Base-by-base conservation (phyloP, 2,797 vertebrate species). In the Meda fulgida region DNA sequence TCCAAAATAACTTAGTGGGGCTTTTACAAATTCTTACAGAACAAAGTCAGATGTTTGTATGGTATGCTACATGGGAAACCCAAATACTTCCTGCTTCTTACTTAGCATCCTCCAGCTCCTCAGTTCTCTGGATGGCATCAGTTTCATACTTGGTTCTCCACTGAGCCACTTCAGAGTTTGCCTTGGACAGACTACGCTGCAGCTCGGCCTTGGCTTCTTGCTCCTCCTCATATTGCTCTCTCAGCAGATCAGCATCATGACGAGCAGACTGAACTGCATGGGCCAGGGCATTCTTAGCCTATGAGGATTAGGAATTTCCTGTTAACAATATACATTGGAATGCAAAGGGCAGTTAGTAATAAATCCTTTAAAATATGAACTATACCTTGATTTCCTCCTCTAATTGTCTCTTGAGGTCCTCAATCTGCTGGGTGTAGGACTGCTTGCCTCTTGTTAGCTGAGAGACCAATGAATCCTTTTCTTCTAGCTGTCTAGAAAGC, bases 321-420 rank as follows among this genome's bases (percentile, higher is more conserved):
- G n/a, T n/a, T n/a, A n/a, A n/a, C n/a, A n/a, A n/a, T n/a, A n/a
- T n/a, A n/a, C n/a, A n/a, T n/a, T n/a, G n/a, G n/a, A 34, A 34
- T 2, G 2, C 31, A 34, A 34, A 34, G 31, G 31, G 3, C 31
- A 34, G 31, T 34, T 3, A 3, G 31, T 34, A 34, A 34, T 34
- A 34, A 34, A 34, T 34, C 2, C 31, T 34, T 34, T 3, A 34
- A 34, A 34, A 34, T n/a, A 34, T 2, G 3, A 34, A 34, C 2
- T 2, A 2, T 85, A 97, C 97, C 94, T 97, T 97, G 53, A 92
- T 53, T 90, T 97, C 97, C 72, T 97, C 97, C 76, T 97, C 97
- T 1, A 97, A 84, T 78, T 97, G 97, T 87, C 96, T 95, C 78
- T 96, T 97, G 19, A 97, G 94, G 80, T 97, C 96, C 55, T 97